These are phyloP conservation scores for Albula glossodonta DNA, from an alignment of 2,113 vertebrate genomes.

Conservation along the genomic window DNA sequence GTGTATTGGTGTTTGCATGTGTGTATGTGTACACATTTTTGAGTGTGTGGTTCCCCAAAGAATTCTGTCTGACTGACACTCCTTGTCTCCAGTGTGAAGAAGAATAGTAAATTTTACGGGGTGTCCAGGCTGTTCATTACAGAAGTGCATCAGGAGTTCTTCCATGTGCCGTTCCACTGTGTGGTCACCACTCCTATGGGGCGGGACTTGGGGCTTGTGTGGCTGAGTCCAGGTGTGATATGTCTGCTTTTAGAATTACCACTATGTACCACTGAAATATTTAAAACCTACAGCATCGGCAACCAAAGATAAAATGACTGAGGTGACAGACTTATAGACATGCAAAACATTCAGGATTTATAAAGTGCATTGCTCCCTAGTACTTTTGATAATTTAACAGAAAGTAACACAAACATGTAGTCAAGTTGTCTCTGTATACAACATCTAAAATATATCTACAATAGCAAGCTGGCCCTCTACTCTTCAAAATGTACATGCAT, in stretches of 20 bases:
- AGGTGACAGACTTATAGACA: no score
- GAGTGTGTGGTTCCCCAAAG: neutral
- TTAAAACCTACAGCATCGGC: no score
- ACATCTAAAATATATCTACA: no score
- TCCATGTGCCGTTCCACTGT: conserved; percentile 40
- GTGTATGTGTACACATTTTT: neutral
- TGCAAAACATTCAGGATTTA: no score
- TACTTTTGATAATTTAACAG: no score
- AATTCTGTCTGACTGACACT: neutral
- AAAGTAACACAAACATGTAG: no score
- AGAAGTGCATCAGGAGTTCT: conserved; percentile 7
- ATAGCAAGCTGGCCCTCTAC: no score
- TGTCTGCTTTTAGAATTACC: neutral
- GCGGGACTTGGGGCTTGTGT: neutral
- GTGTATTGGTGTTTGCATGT: neutral
- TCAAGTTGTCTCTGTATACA: no score
- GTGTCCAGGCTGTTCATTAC: neutral
- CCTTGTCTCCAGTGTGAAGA: neutral
- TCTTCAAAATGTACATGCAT: no score
- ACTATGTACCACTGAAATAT: neutral
- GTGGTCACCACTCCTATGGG: neutral
- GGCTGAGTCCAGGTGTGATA: conserved; percentile 50
- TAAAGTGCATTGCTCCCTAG: no score
- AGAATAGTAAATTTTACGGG: neutral
- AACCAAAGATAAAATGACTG: no score